A percentile compares a stretch with the other conserved stretches of the same genome.
Evolutionary conservation across 2,797 vertebrate species (phyloP).

Genomic region (Eurystomus glaucurus): DNA sequence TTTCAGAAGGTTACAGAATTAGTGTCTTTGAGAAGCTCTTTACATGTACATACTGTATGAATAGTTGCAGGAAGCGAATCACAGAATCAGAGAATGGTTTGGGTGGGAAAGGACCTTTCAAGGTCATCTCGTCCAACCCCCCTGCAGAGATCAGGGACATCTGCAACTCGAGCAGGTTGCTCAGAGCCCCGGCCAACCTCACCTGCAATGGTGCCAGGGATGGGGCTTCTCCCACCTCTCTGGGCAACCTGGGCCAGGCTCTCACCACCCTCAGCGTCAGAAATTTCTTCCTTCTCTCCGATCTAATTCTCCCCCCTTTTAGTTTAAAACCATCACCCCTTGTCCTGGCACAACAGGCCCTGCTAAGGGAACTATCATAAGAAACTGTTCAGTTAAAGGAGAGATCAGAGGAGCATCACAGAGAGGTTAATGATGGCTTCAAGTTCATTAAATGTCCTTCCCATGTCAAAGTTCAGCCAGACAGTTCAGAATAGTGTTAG

Average conservation of each 20-base stretch:
- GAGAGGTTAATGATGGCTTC: neutral
- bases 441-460: neutral
- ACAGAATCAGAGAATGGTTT: neutral
- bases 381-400: neutral
- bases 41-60: neutral
- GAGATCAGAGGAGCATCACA: neutral
- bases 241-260: too few relatives aligned
- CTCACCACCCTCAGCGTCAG: too few relatives aligned
- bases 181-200: neutral
- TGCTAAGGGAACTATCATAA: fast-evolving
- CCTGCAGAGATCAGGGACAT: neutral
- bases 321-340: too few relatives aligned
- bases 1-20: neutral
- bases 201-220: neutral
- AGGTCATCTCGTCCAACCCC: neutral
- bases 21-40: neutral
- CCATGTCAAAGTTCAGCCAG: constrained; percentile 23
- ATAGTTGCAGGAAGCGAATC: neutral
- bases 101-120: neutral
- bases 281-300: too few relatives aligned
- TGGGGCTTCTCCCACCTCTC: neutral
- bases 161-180: neutral
- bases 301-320: too few relatives aligned
- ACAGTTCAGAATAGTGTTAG: neutral
- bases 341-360: too few relatives aligned